Conservation (phyloP, 37 sponge, comb jelly and placozoan species). For the Beroe ovata region DNA sequence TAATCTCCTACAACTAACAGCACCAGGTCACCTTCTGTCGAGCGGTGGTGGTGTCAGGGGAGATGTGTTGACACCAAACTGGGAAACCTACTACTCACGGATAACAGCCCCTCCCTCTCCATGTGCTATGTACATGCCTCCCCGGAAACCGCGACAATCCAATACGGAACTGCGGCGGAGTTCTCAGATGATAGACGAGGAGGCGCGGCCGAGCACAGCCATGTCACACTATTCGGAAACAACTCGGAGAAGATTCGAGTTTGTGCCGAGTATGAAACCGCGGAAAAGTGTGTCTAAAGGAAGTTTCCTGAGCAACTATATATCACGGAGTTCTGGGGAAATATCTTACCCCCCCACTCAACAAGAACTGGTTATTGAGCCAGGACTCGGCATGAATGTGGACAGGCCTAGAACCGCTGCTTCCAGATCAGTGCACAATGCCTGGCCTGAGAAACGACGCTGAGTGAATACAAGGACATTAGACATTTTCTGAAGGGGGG, state of each 20-base stretch:
- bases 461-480: no score
- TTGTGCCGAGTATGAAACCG: conserved; percentile 17
- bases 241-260: conserved; percentile 38
- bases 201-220: not conserved
- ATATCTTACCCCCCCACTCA: not conserved
- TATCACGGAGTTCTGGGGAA: not conserved
- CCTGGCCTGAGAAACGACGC: not conserved
- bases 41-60: no score
- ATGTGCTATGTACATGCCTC: not conserved
- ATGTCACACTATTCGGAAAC: not conserved
- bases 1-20: conserved; percentile 20
- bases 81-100: conserved; percentile 6
- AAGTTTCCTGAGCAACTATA: not conserved
- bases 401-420: not conserved
- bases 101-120: not conserved
- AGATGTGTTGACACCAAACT: not conserved
- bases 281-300: not conserved
- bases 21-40: not conserved
- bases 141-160: not conserved
- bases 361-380: not conserved
- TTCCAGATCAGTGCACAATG: not conserved
- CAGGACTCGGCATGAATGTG: not conserved
- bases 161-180: no score
- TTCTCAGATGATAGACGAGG: not conserved
- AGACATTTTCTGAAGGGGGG: no score